These are phyloP conservation scores for Exephanes ischioxanthus DNA, from an alignment of 2,888 invertebrate species.

Conservation along the genomic window DNA sequence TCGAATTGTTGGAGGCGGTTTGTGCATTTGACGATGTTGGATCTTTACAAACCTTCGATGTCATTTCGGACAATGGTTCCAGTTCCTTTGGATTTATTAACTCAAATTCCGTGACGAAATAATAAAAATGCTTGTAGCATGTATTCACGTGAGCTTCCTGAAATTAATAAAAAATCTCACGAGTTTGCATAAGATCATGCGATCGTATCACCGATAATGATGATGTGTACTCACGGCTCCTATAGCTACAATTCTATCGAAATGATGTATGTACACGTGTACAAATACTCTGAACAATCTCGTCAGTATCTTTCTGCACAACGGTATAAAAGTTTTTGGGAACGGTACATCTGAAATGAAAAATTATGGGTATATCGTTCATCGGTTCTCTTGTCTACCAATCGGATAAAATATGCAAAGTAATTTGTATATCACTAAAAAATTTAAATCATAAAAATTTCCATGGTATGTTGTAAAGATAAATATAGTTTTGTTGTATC, in stretches of 20 bases:
- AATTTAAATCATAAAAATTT: neutral
- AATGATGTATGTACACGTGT: constrained; percentile 97
- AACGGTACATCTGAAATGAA: constrained; percentile 91
- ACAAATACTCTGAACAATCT: constrained; percentile 96
- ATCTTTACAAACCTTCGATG: constrained; percentile 90
- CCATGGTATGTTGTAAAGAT: too few species aligned
- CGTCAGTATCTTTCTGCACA: constrained; percentile 95
- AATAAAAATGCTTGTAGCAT: constrained; percentile 97
- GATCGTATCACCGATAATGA: neutral
- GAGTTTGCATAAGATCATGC: neutral
- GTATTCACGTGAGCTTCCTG: constrained; percentile 97
- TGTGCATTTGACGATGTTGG: constrained; percentile 73
- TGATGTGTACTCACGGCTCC: constrained; percentile 90
- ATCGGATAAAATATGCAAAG: neutral
- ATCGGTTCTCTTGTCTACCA: neutral
- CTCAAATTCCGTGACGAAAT: constrained; percentile 95
- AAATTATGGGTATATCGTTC: neutral
- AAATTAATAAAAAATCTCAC: constrained; percentile 71
- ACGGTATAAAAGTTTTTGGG: constrained; percentile 92
- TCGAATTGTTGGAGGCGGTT: constrained; percentile 69
- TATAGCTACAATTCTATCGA: constrained; percentile 94
- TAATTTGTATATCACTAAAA: neutral
- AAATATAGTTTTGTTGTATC: too few species aligned
- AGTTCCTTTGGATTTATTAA: constrained; percentile 93
- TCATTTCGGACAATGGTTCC: constrained; percentile 93